Evolutionary conservation across 2,797 vertebrate species (phyloP).

Genomic region (Neosilurus mollespiculum): DNA sequence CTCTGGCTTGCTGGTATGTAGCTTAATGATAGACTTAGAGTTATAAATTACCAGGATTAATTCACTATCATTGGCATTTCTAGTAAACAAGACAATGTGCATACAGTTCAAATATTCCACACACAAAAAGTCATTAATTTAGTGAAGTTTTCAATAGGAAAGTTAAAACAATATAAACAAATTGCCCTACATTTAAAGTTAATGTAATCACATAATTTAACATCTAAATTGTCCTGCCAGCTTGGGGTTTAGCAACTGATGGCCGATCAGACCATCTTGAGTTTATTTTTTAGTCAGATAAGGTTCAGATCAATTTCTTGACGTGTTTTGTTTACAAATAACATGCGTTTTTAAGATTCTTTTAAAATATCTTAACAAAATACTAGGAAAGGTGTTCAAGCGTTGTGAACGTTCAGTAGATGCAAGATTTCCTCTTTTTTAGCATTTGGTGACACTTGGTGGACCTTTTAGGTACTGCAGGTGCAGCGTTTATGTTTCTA

Average conservation of each 20-base stretch:
- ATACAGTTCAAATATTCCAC: neutral
- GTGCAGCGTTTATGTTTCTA: neutral
- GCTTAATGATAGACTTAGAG: neutral
- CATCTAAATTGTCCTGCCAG: neutral
- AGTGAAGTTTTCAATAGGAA: neutral
- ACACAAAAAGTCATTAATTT: neutral
- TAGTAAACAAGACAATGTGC: neutral
- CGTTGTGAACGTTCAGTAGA: neutral
- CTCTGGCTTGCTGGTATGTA: neutral
- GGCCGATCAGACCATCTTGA: neutral
- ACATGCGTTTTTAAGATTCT: neutral
- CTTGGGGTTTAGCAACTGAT: neutral
- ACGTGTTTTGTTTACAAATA: neutral
- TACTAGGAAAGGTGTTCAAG: neutral
- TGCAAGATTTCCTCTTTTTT: neutral
- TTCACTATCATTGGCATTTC: neutral
- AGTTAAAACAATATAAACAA: neutral
- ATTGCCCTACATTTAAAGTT: too few species aligned
- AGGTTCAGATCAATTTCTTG: neutral
- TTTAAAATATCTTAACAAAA: neutral
- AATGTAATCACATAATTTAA: neutral
- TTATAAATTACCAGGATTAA: neutral
- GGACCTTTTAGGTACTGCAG: conserved; percentile 38
- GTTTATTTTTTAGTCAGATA: neutral
- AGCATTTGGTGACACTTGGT: conserved; percentile 46